Evolutionary conservation across 1,140 invertebrate genomes (phyloP).

Genomic region (Lepidurus arcticus): DNA sequence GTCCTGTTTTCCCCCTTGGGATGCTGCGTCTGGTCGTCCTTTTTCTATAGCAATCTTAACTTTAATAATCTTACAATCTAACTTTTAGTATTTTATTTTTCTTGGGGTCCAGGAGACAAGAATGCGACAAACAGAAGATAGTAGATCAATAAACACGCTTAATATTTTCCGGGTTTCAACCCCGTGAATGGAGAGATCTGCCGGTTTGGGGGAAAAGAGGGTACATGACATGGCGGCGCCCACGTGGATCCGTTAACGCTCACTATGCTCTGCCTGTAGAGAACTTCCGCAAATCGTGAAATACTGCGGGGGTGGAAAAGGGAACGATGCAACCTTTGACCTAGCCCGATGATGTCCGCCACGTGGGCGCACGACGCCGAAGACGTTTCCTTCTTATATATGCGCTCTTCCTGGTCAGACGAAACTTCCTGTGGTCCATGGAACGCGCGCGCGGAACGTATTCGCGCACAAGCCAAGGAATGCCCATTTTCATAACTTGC

Average conservation of each 20-base stretch:
- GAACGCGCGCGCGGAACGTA: not conserved
- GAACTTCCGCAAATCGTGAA: not conserved
- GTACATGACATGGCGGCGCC: not conserved
- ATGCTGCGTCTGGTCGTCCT: not conserved
- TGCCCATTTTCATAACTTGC: slow-evolving; percentile 19
- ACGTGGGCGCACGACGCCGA: not conserved
- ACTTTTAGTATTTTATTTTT: not conserved
- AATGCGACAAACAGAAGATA: not conserved
- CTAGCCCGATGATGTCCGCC: slow-evolving; percentile 13
- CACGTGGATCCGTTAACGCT: slow-evolving; percentile 17
- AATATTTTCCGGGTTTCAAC: slow-evolving; percentile 9
- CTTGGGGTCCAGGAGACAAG: not conserved
- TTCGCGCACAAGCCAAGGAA: slow-evolving; percentile 2
- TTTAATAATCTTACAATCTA: not conserved
- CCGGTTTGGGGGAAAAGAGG: not conserved
- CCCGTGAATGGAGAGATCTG: not conserved
- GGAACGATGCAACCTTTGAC: slow-evolving; percentile 18
- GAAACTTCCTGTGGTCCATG: not conserved
- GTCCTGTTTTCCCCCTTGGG: not conserved
- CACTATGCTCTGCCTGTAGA: slow-evolving; percentile 1
- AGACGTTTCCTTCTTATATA: not conserved
- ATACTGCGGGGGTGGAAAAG: not conserved
- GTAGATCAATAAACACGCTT: not conserved
- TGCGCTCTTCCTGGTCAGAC: not conserved
- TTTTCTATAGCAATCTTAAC: not conserved